phyloP scores from a whole-genome alignment of 2,797 vertebrate genomes.

The Percopsis omiscomaycus region DNA sequence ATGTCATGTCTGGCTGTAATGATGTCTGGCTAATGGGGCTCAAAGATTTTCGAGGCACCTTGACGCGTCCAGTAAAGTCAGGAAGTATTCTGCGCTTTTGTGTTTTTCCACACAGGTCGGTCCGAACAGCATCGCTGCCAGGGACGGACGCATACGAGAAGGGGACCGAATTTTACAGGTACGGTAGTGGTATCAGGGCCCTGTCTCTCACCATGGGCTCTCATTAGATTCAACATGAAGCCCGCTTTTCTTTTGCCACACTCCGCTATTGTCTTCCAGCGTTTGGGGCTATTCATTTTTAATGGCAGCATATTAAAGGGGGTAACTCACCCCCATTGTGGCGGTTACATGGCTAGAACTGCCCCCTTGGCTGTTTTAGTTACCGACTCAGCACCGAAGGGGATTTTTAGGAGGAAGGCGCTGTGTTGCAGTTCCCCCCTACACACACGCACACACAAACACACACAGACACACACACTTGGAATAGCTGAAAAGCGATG shows the following conservation, averaged over 20 bases:
- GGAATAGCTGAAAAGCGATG: constrained; percentile 42
- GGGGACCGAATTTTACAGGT: constrained; percentile 97
- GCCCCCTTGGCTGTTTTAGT: constrained; percentile 65
- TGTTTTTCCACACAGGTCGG: constrained; percentile 79
- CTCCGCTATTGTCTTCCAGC: constrained; percentile 52
- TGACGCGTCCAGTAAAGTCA: not conserved
- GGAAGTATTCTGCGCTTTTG: constrained; percentile 14
- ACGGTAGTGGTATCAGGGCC: constrained; percentile 22
- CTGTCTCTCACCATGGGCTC: constrained; percentile 14
- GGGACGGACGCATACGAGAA: constrained; percentile 91
- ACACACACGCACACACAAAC: too few species aligned
- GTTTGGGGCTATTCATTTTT: constrained; percentile 70
- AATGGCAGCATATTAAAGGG: constrained; percentile 69
- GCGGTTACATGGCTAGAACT: constrained; percentile 58
- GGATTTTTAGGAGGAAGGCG: constrained; percentile 49
- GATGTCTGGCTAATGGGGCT: constrained; percentile 23
- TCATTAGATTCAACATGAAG: constrained; percentile 46
- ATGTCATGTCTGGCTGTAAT: not conserved
- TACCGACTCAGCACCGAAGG: constrained; percentile 73
- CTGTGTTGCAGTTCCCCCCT: not conserved
- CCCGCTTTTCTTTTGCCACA: constrained; percentile 46
- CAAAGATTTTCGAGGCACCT: constrained; percentile 12
- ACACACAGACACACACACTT: not conserved
- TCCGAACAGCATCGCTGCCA: constrained; percentile 93
- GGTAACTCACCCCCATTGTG: constrained; percentile 55